These are phyloP conservation scores for Drosophila repletoides DNA, from an alignment of 1,140 invertebrate species.

Conservation along the genomic window DNA sequence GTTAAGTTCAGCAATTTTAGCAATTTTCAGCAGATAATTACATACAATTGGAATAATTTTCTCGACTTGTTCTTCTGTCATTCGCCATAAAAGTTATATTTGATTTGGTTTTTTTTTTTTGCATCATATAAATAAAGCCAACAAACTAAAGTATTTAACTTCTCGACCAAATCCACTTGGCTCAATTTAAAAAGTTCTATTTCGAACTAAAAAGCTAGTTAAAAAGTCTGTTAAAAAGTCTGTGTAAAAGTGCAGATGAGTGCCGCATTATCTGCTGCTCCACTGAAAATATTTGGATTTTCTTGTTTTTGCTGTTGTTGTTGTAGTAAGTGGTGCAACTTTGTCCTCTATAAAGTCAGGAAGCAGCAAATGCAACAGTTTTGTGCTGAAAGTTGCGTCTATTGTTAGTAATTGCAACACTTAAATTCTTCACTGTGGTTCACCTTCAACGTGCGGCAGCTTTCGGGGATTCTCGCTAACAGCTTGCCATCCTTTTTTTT, in stretches of 20 bases:
- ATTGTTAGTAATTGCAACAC: slow-evolving; percentile 40
- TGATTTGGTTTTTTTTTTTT: background rate
- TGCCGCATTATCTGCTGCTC: slow-evolving; percentile 33
- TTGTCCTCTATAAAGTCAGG: slow-evolving; percentile 13
- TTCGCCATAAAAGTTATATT: no score
- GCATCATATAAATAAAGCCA: background rate
- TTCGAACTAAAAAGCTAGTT: slow-evolving; percentile 31
- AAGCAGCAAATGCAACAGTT: slow-evolving; percentile 44
- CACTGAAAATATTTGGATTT: no score
- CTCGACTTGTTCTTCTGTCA: no score
- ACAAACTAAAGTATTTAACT: slow-evolving; percentile 15
- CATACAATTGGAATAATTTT: no score
- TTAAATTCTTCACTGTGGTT: slow-evolving; percentile 17
- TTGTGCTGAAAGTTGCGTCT: slow-evolving; percentile 27
- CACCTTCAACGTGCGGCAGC: slow-evolving; percentile 8
- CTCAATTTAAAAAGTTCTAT: slow-evolving; percentile 26
- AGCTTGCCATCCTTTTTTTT: background rate
- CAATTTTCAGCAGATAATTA: no score
- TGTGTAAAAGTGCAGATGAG: slow-evolving; percentile 23
- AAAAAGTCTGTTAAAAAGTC: no score
- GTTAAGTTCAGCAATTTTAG: no score
- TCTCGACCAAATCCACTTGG: slow-evolving; percentile 22
- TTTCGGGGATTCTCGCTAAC: background rate
- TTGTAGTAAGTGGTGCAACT: slow-evolving; percentile 5
- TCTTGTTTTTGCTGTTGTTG: slow-evolving; percentile 12